These are phyloP conservation scores for Theodoxus fluviatilis DNA, from an alignment of 2,888 invertebrate species.

Conservation along the genomic window DNA sequence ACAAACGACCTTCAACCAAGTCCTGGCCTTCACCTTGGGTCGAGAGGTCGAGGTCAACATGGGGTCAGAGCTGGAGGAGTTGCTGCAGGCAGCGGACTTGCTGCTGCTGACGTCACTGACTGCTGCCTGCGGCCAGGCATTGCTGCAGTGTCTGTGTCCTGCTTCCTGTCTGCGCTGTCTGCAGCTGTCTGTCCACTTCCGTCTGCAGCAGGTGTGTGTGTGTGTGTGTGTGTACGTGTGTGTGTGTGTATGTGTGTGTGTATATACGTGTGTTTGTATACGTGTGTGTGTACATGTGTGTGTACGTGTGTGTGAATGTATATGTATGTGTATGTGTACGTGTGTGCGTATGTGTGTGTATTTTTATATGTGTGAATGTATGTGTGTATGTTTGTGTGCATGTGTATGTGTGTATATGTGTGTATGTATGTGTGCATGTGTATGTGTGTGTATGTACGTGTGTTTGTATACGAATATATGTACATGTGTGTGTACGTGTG, in stretches of 20 bases:
- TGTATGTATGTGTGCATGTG: not conserved
- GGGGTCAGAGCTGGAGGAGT: no score
- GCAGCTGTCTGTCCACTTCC: no score
- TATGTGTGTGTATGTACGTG: not conserved
- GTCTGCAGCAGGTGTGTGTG: not conserved
- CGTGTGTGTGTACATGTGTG: slow-evolving; percentile 3
- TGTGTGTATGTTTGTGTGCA: not conserved
- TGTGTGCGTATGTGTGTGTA: slow-evolving; percentile 14
- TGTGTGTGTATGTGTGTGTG: not conserved
- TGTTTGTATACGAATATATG: not conserved
- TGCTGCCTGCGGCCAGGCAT: no score
- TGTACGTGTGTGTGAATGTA: not conserved
- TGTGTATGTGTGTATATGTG: slow-evolving; percentile 17
- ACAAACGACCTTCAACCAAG: no score
- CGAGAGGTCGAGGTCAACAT: no score
- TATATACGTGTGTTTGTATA: slow-evolving; percentile 5
- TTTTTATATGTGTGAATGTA: not conserved
- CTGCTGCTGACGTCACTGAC: no score
- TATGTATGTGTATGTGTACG: not conserved
- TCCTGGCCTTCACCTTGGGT: no score
- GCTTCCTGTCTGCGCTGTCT: no score
- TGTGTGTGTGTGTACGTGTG: slow-evolving; percentile 13
- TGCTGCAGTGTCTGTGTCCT: no score
- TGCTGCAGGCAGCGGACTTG: no score
- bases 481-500: not conserved